Evolutionary conservation across 2,113 vertebrate species (phyloP).

Genomic region (Petrocephalus microphthalmus): DNA sequence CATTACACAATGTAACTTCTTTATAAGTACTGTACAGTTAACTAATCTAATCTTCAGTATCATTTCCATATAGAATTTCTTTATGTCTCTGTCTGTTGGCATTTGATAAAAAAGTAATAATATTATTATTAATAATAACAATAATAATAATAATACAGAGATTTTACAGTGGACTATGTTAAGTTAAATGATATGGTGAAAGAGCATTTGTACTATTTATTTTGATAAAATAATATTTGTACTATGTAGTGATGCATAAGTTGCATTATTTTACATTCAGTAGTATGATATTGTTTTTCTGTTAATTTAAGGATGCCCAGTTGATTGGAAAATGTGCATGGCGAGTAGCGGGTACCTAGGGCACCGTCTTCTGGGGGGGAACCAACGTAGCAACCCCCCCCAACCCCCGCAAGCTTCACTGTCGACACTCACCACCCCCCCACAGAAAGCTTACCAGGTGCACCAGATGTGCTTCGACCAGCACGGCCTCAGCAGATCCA

Average conservation of each 20-base stretch:
- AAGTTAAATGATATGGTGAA: background rate
- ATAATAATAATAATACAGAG: background rate
- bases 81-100: background rate
- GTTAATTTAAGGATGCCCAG: slow-evolving; percentile 36
- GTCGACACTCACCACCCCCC: background rate
- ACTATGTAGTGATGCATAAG: background rate
- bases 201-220: background rate
- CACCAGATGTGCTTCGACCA: background rate
- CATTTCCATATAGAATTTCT: background rate
- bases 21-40: background rate
- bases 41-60: background rate
- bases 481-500: slow-evolving; percentile 34
- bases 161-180: background rate
- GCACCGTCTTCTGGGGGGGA: background rate
- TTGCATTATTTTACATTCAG: background rate
- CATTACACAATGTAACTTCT: background rate
- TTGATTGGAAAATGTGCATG: slow-evolving; percentile 54
- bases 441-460: background rate
- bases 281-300: background rate
- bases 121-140: background rate
- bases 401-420: background rate
- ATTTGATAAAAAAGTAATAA: background rate
- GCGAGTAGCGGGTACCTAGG: slow-evolving; percentile 35
- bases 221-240: background rate
- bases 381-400: background rate